These are phyloP conservation scores for Ochlodes sylvanus DNA, from an alignment of 2,888 invertebrate species.

Conservation along the genomic window DNA sequence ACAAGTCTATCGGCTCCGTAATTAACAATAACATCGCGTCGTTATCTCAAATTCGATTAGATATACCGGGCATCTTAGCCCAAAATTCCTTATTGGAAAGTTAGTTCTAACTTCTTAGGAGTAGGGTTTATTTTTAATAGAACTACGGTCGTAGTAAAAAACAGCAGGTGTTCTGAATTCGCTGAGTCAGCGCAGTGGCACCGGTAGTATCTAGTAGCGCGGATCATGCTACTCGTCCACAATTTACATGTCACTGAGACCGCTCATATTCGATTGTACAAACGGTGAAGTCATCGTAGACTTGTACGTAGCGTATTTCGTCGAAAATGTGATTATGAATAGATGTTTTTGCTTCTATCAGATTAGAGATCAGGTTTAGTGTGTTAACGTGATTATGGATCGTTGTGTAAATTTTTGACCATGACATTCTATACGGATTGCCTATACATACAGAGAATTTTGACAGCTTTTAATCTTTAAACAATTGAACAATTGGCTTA, in stretches of 20 bases:
- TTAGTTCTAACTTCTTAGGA: neutral
- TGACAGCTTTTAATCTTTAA: neutral
- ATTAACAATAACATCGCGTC: constrained; percentile 62
- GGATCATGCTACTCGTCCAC: constrained; percentile 76
- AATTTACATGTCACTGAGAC: constrained; percentile 83
- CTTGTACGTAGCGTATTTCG: constrained; percentile 49
- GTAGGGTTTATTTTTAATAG: constrained; percentile 27
- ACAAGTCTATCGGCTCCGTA: constrained; percentile 57
- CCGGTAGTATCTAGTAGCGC: constrained; percentile 80
- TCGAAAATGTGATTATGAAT: constrained; percentile 70
- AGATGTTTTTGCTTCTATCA: constrained; percentile 16
- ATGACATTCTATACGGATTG: no score
- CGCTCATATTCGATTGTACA: constrained; percentile 80
- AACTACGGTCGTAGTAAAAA: constrained; percentile 34
- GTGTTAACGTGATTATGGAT: neutral
- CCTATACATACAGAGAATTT: neutral
- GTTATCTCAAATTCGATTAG: constrained; percentile 52
- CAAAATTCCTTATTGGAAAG: constrained; percentile 12
- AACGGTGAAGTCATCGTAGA: constrained; percentile 66
- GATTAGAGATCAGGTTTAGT: constrained; percentile 5
- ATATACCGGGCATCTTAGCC: constrained; percentile 39
- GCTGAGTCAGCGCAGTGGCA: constrained; percentile 82
- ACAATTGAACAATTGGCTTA: neutral
- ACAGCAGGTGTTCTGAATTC: constrained; percentile 73
- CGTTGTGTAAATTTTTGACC: neutral